Base-by-base conservation (phyloP, 2,113 vertebrate genomes). In the Aythya baeri region DNA sequence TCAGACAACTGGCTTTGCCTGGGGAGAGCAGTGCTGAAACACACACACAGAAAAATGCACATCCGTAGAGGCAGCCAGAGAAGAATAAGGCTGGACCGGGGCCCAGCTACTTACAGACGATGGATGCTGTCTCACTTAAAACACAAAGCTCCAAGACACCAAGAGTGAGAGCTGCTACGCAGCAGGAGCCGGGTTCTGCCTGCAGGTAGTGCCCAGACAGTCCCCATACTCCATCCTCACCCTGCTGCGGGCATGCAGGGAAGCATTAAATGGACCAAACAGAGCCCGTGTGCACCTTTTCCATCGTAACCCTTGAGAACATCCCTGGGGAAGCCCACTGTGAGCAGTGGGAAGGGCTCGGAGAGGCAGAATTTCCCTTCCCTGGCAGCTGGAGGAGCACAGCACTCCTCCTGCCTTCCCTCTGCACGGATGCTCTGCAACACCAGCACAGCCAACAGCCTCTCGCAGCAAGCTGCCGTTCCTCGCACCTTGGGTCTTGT, bases 131-230 rank as follows among this genome's bases (percentile, higher is more conserved):
- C 55, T 75, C 52, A 21, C 26, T 52, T 7, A 29, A 58, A 74
- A 41, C 0, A 0, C 22, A 66, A 63, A 66, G 67, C 66, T 86
- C 62, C 2, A 2, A 62, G 50, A 44, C 7, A 3, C 0, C 31
- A 36, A 85, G 41, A 72, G 59, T 2, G 38, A 38, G 52, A 68
- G 29, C 54, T 31, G 57, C 66, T 59, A n/a, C 0, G 0, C 36
- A 66, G 20, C 0, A 0, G 38, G 54, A 8, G 10, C 49, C 7
- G 3, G 31, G 50, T 58, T 11, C 65, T 7, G 9, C 54, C 32
- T 12, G 62, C 23, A 63, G 11, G 18, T 5, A 31, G 34, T 1
- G 20, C n/a, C n/a, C 50, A 9, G 1, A 2, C 34, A 16, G 67
- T 38, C 44, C 50, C 41, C 58, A 13, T 23, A 1, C 82, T 59